phyloP scores from a whole-genome alignment of 2,888 invertebrate genomes.

The Linnaemya tessellans region DNA sequence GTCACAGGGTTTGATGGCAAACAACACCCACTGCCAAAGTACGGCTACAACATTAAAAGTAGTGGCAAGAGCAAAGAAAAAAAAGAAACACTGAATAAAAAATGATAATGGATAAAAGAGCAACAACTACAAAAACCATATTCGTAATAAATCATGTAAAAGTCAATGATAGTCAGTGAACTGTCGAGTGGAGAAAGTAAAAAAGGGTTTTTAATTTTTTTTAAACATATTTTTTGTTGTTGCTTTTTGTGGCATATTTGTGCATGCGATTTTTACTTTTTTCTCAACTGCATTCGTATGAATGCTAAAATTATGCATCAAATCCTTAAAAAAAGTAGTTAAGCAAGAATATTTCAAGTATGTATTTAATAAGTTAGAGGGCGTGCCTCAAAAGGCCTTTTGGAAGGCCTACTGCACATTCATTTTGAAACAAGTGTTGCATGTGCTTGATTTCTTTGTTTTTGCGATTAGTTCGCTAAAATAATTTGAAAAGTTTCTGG shows the following conservation, averaged over 20 bases:
- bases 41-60: background rate
- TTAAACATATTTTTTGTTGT: background rate
- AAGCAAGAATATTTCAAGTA: background rate
- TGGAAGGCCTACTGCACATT: background rate
- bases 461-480: too few species aligned
- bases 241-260: conserved; percentile 34
- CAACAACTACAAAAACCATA: conserved; percentile 26
- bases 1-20: conserved; percentile 40
- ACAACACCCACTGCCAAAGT: background rate
- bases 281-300: background rate
- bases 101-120: conserved; percentile 2
- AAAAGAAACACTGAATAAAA: background rate
- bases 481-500: too few species aligned
- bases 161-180: conserved; percentile 67
- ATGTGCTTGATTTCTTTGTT: too few species aligned
- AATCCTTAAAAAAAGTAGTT: background rate
- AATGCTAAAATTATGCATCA: background rate
- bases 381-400: background rate
- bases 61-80: background rate
- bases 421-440: too few species aligned
- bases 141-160: conserved; percentile 65
- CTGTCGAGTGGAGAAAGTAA: conserved; percentile 63
- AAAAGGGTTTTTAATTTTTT: conserved; percentile 9
- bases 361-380: background rate
- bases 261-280: conserved; percentile 6